phyloP scores from a whole-genome alignment of 2,888 invertebrate genomes.

The Acronicta leporina region DNA sequence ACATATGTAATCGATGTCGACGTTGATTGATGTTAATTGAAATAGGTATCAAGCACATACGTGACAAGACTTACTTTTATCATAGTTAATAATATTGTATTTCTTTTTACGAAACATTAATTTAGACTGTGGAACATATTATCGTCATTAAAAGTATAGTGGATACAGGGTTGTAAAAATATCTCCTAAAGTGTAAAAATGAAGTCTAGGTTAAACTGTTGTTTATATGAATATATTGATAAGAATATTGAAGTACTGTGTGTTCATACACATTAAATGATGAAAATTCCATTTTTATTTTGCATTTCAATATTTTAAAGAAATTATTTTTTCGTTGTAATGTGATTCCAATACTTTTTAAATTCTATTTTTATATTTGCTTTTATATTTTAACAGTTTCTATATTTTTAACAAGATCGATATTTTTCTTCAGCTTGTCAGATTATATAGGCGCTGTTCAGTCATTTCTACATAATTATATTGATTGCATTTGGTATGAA shows the following conservation, averaged over 20 bases:
- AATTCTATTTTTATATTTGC: constrained; percentile 74
- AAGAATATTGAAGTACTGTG: constrained; percentile 80
- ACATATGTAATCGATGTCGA: constrained; percentile 40
- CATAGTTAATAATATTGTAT: constrained; percentile 51
- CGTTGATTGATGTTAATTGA: constrained; percentile 48
- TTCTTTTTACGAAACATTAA: constrained; percentile 63
- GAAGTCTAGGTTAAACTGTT: constrained; percentile 81
- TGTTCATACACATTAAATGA: constrained; percentile 79
- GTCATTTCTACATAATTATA: constrained; percentile 28
- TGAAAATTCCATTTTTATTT: constrained; percentile 80
- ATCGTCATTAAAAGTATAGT: constrained; percentile 86
- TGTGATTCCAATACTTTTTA: constrained; percentile 71
- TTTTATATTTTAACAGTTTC: constrained; percentile 57
- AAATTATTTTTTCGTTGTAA: constrained; percentile 62
- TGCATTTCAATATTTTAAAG: constrained; percentile 74
- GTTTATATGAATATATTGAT: constrained; percentile 86
- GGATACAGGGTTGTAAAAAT: constrained; percentile 89
- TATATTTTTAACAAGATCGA: constrained; percentile 45
- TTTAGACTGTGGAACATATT: constrained; percentile 74
- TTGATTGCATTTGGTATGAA: constrained; percentile 39
- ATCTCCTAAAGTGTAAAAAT: constrained; percentile 86
- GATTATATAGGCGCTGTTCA: constrained; percentile 44
- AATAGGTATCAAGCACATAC: constrained; percentile 56
- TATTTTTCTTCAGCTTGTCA: constrained; percentile 33
- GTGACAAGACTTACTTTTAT: constrained; percentile 58